These are phyloP conservation scores for Brachionus plicatilis DNA, from an alignment of 1,140 invertebrate species.

Conservation along the genomic window DNA sequence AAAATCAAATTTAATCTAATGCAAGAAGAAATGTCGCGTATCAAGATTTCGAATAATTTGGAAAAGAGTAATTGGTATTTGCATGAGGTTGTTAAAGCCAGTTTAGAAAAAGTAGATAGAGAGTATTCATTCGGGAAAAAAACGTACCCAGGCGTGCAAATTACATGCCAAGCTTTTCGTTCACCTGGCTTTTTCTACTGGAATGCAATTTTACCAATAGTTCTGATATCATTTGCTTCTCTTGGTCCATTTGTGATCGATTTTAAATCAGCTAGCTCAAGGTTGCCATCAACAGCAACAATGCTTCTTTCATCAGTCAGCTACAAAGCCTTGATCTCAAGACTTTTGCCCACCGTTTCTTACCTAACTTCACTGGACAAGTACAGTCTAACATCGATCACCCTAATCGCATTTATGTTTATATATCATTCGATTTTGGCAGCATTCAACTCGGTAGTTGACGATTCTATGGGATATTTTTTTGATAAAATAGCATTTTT, in stretches of 20 bases:
- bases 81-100: constrained; percentile 12
- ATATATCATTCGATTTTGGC: constrained; percentile 31
- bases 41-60: constrained; percentile 8
- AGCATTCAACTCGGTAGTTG: neutral
- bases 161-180: constrained; percentile 24
- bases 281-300: constrained; percentile 30
- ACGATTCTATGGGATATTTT: neutral
- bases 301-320: constrained; percentile 27
- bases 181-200: constrained; percentile 25
- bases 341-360: constrained; percentile 22
- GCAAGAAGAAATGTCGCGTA: neutral
- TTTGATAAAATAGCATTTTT: constrained; percentile 27
- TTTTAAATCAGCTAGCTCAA: neutral
- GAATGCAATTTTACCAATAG: constrained; percentile 28
- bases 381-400: neutral
- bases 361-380: constrained; percentile 37
- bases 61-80: constrained; percentile 36
- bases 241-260: constrained; percentile 38
- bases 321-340: neutral
- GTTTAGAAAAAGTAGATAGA: neutral
- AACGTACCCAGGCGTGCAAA: neutral
- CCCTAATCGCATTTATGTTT: neutral
- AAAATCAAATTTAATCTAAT: neutral
- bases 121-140: constrained; percentile 2
- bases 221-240: constrained; percentile 9